Percentiles rank a stretch among this genome's conserved stretches.
Evolutionary conservation across 2,888 invertebrate species (phyloP).

Genomic region (Brenthis hecate): DNA sequence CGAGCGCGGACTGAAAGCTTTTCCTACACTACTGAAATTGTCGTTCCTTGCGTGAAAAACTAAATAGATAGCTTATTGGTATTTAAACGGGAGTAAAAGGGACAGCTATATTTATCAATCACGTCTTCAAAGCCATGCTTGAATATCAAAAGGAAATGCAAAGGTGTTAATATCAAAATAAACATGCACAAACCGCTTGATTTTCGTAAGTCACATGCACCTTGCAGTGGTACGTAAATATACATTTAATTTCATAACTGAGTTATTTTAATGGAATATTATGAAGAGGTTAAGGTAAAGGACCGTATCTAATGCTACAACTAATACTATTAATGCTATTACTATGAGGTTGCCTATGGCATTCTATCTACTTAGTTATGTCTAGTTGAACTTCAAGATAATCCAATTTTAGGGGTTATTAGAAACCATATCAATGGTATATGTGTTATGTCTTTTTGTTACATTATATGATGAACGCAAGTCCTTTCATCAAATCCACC

Average conservation of each 20-base stretch:
- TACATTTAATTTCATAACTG: not conserved
- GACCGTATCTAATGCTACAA: slow-evolving; percentile 1
- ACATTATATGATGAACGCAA: too few species aligned
- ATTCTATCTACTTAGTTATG: slow-evolving; percentile 14
- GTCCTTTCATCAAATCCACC: too few species aligned
- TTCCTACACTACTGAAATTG: slow-evolving; percentile 54
- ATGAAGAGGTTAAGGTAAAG: slow-evolving; percentile 1
- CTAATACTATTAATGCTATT: slow-evolving; percentile 29
- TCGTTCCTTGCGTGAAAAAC: slow-evolving; percentile 51
- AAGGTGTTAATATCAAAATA: slow-evolving; percentile 73
- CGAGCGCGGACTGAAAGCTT: slow-evolving; percentile 74
- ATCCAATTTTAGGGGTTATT: slow-evolving; percentile 19
- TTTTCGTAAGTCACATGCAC: slow-evolving; percentile 47
- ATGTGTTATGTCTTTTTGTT: too few species aligned
- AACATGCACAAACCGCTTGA: slow-evolving; percentile 63
- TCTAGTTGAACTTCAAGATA: slow-evolving; percentile 18
- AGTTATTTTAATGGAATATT: not conserved
- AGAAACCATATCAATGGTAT: slow-evolving; percentile 13
- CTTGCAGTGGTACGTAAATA: slow-evolving; percentile 8
- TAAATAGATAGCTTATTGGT: slow-evolving; percentile 52
- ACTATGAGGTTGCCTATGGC: slow-evolving; percentile 14
- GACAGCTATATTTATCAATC: slow-evolving; percentile 48
- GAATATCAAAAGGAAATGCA: slow-evolving; percentile 64
- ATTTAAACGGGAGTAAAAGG: slow-evolving; percentile 52
- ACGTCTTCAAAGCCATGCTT: slow-evolving; percentile 48